Percentiles rank a stretch among this genome's conserved stretches.
Conservation (phyloP, 92 coral and sea anemone species). For the Paragorgia papillata region DNA sequence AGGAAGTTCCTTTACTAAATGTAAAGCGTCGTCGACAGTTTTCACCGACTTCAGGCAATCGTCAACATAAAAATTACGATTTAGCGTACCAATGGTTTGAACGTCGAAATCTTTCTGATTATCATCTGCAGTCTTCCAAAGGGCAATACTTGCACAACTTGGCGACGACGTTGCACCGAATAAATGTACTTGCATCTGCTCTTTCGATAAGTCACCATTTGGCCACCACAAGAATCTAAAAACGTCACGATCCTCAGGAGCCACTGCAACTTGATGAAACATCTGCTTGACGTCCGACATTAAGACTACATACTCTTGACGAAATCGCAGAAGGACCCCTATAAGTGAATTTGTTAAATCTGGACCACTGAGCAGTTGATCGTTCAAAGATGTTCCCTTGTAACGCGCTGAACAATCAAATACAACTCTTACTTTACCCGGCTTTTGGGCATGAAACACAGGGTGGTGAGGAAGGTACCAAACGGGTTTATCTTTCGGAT, state of each 20-base stretch:
- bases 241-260: too few relatives aligned
- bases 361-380: conserved; percentile 63
- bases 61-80: conserved; percentile 43
- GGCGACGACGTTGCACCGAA: conserved; percentile 46
- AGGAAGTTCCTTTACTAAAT: conserved; percentile 6
- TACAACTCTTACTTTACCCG: conserved; percentile 70
- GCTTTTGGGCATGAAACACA: conserved; percentile 65
- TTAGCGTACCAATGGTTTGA: conserved; percentile 27
- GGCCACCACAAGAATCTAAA: conserved; percentile 86
- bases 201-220: conserved; percentile 50
- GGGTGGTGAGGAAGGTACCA: conserved; percentile 81
- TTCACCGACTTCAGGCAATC: conserved; percentile 38
- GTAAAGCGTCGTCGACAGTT: not conserved
- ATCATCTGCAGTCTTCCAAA: too few relatives aligned
- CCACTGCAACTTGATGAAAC: too few relatives aligned
- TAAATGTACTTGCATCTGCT: conserved; percentile 37
- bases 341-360: conserved; percentile 66
- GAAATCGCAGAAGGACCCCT: conserved; percentile 61
- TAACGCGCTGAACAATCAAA: conserved; percentile 64
- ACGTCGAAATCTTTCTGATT: conserved; percentile 27
- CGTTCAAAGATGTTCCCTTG: conserved; percentile 63
- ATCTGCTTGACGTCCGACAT: too few relatives aligned
- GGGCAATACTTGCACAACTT: conserved; percentile 36
- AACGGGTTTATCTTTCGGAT: conserved; percentile 53
- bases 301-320: too few relatives aligned